Percentiles rank a stretch among this genome's conserved stretches.
phyloP scores from a whole-genome alignment of 2,888 invertebrate species.

The Rapana venosa region DNA sequence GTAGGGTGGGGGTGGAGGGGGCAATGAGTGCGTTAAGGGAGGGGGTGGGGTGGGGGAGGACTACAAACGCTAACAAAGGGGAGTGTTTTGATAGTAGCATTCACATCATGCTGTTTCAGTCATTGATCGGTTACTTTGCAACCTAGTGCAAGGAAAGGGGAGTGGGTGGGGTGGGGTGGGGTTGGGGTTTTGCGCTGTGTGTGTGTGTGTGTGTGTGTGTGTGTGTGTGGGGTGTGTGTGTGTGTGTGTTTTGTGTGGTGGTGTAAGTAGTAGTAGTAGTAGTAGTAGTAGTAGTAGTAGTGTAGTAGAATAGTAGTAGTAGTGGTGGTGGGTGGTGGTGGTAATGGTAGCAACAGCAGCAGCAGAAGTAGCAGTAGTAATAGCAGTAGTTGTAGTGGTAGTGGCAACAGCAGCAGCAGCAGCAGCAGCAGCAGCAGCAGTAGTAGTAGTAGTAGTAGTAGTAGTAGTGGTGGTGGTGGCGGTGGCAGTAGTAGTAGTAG shows the following conservation, averaged over 20 bases:
- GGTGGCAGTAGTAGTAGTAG: no score
- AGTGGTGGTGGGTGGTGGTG: background rate
- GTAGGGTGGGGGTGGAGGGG: background rate
- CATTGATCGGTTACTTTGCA: no score
- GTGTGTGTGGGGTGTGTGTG: constrained; percentile 1
- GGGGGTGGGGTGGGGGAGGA: background rate
- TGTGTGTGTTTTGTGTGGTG: background rate
- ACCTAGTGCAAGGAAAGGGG: no score
- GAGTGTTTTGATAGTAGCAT: no score
- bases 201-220: constrained; percentile 2
- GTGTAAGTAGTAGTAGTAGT: background rate
- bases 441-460: no score
- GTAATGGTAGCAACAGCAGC: background rate
- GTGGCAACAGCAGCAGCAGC: no score
- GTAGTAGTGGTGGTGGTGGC: no score
- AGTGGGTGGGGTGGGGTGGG: background rate
- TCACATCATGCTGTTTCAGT: no score
- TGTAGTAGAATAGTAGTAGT: background rate
- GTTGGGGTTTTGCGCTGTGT: background rate
- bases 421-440: no score
- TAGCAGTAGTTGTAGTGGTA: no score
- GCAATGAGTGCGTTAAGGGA: background rate
- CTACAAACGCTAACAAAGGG: no score
- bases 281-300: background rate
- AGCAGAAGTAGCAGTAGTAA: no score